Conservation (phyloP, 2,113 vertebrate species). For the Hipposideros armiger region DNA sequence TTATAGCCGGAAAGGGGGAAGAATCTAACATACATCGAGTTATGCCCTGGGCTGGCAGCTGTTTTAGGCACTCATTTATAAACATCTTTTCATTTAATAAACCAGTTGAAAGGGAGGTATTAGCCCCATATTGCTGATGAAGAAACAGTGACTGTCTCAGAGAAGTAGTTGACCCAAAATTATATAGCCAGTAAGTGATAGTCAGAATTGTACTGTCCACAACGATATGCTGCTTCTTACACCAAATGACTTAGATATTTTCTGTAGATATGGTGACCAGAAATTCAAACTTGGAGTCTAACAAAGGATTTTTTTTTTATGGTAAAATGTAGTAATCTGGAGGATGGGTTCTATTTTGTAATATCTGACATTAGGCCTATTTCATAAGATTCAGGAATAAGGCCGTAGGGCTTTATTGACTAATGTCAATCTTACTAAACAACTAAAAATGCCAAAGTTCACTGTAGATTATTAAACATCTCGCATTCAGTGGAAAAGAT, state of each 20-base stretch:
- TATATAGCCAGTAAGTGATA: not conserved
- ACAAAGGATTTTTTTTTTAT: conserved; percentile 68
- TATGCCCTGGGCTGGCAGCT: not conserved
- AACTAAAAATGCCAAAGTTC: not conserved
- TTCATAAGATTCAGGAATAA: conserved; percentile 17
- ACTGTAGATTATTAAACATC: not conserved
- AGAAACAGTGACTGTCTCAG: not conserved
- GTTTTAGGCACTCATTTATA: not conserved
- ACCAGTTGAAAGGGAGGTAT: not conserved
- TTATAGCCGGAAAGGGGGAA: conserved; percentile 24
- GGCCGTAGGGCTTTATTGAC: not conserved
- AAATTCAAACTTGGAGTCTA: not conserved
- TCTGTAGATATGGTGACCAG: not conserved
- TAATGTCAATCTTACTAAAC: not conserved
- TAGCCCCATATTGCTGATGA: not conserved
- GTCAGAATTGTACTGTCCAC: not conserved
- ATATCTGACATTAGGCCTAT: not conserved
- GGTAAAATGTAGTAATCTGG: not conserved
- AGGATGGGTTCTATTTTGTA: conserved; percentile 31
- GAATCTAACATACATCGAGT: not conserved
- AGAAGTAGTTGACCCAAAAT: not conserved
- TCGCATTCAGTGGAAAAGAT: not conserved
- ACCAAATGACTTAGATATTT: not conserved
- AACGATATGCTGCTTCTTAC: not conserved
- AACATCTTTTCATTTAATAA: conserved; percentile 30